Base-by-base conservation (phyloP, 2,113 vertebrate species). In the Rhodinocichla rosea region DNA sequence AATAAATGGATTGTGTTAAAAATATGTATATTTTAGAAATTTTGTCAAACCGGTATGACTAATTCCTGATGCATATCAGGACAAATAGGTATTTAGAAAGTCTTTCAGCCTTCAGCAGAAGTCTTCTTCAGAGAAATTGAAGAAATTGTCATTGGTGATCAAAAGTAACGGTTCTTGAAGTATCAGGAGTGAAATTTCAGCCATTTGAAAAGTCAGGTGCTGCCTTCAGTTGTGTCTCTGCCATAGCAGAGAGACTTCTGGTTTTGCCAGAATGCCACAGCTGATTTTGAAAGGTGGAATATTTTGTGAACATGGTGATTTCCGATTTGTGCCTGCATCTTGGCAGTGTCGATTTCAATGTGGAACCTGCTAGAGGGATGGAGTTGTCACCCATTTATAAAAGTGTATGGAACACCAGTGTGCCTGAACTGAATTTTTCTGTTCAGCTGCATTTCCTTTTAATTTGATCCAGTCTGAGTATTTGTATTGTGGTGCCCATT, bases 301-400 rank as follows among this genome's bases (percentile, higher is more conserved):
- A 27, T 45, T 3, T 2, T 67, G 33, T 56, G 27, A 56, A 45
- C 33, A 5, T 24, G 3, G 17, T 39, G 21, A 24, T 26, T 56
- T 37, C 26, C 24, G 28, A n/a, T 39, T 22, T 52, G 47, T 62
- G 63, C 52, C 27, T 35, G 10, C 37, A n/a, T 45, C 47, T 20
- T 12, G 24, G 35, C 24, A 78, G 37, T 22, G 37, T 57, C 49
- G 63, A 49, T 83, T 53, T 39, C 20, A 56, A 5, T 15, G 35
- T n/a, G 44, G 8, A 52, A 19, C 57, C n/a, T 52, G 2, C 10
- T 15, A 17, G 5, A 63, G 74, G 42, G 67, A 10, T 62, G 27
- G 52, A 26, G 42, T 10, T 12, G 10, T 57, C 4, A 10, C 32
- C 87, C 6, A 0, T 53, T 28, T 69, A 0, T 55, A 45, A 53